Conservation (phyloP, 1,140 invertebrate genomes). For the Hetaerina americana region DNA sequence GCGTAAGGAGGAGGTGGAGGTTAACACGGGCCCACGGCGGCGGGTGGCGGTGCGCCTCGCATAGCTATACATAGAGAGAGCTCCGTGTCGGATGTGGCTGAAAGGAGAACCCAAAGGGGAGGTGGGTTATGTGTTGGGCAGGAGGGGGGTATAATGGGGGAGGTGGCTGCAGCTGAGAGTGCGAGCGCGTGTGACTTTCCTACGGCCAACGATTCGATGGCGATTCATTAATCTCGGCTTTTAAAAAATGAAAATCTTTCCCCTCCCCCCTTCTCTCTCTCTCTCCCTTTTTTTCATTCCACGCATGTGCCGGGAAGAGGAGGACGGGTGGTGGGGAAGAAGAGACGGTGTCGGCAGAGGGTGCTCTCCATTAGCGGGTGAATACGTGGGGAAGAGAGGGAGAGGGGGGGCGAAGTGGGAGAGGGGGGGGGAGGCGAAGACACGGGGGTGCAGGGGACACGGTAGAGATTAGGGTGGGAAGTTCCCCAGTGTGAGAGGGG, state of each 20-base stretch:
- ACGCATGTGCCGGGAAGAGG: neutral
- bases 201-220: neutral
- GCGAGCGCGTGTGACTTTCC: neutral
- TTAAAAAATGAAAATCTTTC: neutral
- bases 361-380: neutral
- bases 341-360: neutral
- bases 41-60: too few relatives aligned
- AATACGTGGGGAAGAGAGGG: neutral
- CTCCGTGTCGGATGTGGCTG: too few relatives aligned
- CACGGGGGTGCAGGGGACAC: too few relatives aligned
- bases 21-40: too few relatives aligned
- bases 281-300: constrained; percentile 2
- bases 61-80: too few relatives aligned
- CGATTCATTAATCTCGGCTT: constrained; percentile 1
- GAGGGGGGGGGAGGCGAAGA: neutral
- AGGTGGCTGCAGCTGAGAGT: neutral
- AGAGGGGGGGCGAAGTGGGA: neutral
- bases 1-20: too few relatives aligned
- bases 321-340: neutral
- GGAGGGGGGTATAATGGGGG: neutral
- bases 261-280: neutral
- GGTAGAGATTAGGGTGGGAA: neutral
- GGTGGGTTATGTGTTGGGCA: neutral
- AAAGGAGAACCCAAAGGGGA: too few relatives aligned
- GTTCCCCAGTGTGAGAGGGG: neutral